Percentiles rank a stretch among this genome's conserved stretches.
These are phyloP conservation scores for Pocillopora meandrina DNA, from an alignment of 92 coral and sea anemone species.

Conservation along the genomic window DNA sequence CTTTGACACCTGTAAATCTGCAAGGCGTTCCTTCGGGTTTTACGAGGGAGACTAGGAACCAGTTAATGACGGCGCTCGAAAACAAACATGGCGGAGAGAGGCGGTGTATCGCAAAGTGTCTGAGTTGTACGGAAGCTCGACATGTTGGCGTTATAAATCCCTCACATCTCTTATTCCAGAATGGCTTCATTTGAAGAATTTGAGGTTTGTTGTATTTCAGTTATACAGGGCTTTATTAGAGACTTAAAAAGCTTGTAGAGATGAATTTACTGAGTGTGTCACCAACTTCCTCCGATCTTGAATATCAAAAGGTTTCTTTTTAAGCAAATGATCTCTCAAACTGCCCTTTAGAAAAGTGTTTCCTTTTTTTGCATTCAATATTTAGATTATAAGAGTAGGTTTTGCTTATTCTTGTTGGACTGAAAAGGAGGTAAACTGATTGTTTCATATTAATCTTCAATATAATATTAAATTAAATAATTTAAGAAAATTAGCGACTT, in stretches of 20 bases:
- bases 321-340: no score
- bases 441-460: no score
- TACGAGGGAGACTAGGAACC: slow-evolving; percentile 9
- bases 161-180: background rate
- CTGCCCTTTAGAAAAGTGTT: no score
- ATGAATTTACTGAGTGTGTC: background rate
- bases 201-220: slow-evolving; percentile 42
- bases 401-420: no score
- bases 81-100: slow-evolving; percentile 54
- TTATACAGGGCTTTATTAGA: background rate
- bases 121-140: background rate
- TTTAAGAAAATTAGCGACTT: no score
- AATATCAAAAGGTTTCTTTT: no score
- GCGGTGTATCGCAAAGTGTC: background rate
- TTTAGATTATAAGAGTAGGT: no score
- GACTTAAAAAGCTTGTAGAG: background rate
- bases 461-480: no score
- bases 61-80: slow-evolving; percentile 17
- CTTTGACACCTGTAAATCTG: background rate
- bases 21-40: slow-evolving; percentile 27
- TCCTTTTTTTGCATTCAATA: no score
- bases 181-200: slow-evolving; percentile 63
- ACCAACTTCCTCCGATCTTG: no score
- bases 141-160: slow-evolving; percentile 10
- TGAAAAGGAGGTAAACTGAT: no score